phyloP scores from a whole-genome alignment of 2,113 vertebrate genomes.

The Sarotherodon lohbergeri region DNA sequence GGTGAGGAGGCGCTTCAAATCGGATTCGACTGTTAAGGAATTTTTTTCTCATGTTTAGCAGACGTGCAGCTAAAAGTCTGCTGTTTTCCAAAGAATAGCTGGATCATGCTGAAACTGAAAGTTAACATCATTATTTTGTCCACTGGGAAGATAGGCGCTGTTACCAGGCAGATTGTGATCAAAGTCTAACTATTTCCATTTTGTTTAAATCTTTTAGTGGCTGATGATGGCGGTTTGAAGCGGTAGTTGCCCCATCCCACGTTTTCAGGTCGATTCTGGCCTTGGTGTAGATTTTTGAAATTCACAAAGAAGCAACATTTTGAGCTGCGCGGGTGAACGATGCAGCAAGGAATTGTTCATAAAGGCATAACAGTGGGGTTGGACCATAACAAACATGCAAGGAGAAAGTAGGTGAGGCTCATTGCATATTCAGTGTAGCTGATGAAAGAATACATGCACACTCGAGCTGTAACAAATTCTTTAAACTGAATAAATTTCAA shows the following conservation, averaged over 20 bases:
- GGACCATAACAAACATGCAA: background rate
- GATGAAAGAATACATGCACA: constrained; percentile 22
- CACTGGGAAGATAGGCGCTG: constrained; percentile 35
- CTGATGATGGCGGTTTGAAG: constrained; percentile 4
- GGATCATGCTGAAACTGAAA: constrained; percentile 2
- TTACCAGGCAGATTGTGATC: constrained; percentile 45
- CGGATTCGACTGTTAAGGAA: constrained; percentile 4
- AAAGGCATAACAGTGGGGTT: background rate
- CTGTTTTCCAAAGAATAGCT: background rate
- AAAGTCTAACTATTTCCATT: constrained; percentile 38
- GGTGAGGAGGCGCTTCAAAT: constrained; percentile 3
- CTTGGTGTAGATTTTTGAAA: constrained; percentile 7
- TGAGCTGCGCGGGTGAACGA: background rate
- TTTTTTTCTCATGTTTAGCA: background rate
- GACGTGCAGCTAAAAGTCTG: background rate
- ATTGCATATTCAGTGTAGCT: constrained; percentile 15
- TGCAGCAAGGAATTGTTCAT: constrained; percentile 14
- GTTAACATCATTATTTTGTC: constrained; percentile 42
- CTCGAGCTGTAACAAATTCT: constrained; percentile 2
- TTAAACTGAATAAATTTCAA: background rate
- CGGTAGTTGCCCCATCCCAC: background rate
- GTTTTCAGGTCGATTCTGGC: constrained; percentile 22
- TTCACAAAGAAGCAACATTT: constrained; percentile 4
- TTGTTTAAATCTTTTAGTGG: constrained; percentile 29
- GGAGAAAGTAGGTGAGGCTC: constrained; percentile 17